Conservation (phyloP, 2,797 vertebrate genomes). For the Avahi laniger region DNA sequence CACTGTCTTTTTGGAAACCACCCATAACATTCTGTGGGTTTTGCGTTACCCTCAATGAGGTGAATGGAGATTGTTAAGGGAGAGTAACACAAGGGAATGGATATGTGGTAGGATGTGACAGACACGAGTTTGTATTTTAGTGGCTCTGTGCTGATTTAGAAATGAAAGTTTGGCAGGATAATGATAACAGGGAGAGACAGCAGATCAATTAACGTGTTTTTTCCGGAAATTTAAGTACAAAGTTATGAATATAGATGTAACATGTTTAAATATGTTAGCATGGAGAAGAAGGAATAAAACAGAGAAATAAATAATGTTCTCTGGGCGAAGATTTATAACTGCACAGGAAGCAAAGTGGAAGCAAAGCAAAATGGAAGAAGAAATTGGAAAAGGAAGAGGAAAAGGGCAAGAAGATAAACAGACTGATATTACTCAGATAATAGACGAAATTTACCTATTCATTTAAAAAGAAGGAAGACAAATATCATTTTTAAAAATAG, state of each 20-base stretch:
- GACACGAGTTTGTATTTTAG: neutral
- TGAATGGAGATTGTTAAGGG: neutral
- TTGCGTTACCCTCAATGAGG: neutral
- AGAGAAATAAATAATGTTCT: neutral
- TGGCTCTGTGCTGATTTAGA: neutral
- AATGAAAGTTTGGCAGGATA: neutral
- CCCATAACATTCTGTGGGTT: neutral
- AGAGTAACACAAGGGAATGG: neutral
- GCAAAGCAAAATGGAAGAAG: neutral
- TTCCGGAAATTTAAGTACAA: conserved; percentile 23
- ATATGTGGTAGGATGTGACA: neutral
- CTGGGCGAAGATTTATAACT: neutral
- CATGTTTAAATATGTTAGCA: conserved; percentile 8
- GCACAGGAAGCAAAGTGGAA: neutral
- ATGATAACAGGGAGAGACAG: neutral
- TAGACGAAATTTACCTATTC: neutral
- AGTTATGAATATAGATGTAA: conserved; percentile 12
- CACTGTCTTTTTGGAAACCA: neutral
- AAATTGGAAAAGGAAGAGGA: neutral
- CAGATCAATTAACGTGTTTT: neutral
- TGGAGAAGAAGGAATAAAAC: neutral
- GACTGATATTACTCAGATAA: neutral
- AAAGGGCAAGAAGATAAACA: neutral
- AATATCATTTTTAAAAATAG: neutral
- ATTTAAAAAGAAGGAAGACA: neutral